Evolutionary conservation across 1,140 invertebrate genomes (phyloP), one percentile per base, ranked within the genome.

Genomic region (Leguminivora glycinivorella): DNA sequence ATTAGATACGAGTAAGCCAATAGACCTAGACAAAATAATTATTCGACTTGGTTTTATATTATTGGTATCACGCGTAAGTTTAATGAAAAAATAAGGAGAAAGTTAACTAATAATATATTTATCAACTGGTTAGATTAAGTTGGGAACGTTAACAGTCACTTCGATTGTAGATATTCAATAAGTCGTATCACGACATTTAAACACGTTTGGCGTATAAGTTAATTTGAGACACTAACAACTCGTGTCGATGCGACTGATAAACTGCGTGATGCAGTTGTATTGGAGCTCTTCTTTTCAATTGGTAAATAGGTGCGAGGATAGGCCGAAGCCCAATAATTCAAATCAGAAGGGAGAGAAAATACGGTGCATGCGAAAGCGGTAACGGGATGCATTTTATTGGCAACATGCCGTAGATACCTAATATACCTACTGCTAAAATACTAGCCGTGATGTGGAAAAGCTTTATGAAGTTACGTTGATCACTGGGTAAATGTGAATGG

Each of bases 1-100:
- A 76, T 78, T 70, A 58, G 25, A 63, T 29, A 63, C 47, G 12
- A 63, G 31, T 10, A 63, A 63, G 56, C 56, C 22, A 58, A 26
- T 24, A 25, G 19, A 63, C 29, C 26, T n/a, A 26, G 3, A 63
- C 17, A 31, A 63, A 63, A 63, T 52, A 52, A 38, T 38, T 52
- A 52, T n/a, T 5, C 17, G 17, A 52, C 17, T 22, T n/a, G n/a
- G 40, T 52, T 22, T 52, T 52, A 52, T 52, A 22, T 19, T 22
- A 4, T 14, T 4, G 12, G 34, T 38, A 38, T 38, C 31, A 14
- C 10, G 31, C 31, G n/a, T 43, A 47, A 47, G 17, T 43, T 17
- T n/a, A 17, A 19, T 17, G 6, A 47, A 4, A 7, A 47, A 47
- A 47, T 47, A 17, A 47, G n/a, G n/a, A 17, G 6, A 17, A n/a